Evolutionary conservation across 2,113 vertebrate genomes (phyloP).

Genomic region (Ptyas mucosa): DNA sequence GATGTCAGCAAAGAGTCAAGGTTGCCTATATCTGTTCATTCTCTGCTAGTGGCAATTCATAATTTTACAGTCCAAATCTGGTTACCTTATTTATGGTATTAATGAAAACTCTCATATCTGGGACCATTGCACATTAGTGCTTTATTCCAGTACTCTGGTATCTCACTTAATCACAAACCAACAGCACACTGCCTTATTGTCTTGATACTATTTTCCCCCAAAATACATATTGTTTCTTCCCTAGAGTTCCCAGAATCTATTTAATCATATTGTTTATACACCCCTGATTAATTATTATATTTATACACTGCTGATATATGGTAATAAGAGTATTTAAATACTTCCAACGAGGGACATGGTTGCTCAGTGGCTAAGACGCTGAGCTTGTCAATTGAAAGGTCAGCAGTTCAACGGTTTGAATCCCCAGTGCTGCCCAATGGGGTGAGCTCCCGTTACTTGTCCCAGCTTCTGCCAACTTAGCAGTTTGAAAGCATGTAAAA

Average conservation of each 20-base stretch:
- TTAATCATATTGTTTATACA: not conserved
- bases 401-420: too few relatives aligned
- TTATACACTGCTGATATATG: too few relatives aligned
- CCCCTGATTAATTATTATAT: too few relatives aligned
- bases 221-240: not conserved
- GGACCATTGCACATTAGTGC: not conserved
- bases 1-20: not conserved
- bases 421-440: too few relatives aligned
- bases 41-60: not conserved
- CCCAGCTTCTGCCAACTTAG: too few relatives aligned
- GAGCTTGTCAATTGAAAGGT: too few relatives aligned
- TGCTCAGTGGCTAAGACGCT: too few relatives aligned
- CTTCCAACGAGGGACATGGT: too few relatives aligned
- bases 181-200: not conserved
- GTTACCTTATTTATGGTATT: not conserved
- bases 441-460: too few relatives aligned
- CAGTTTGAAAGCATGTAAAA: too few relatives aligned
- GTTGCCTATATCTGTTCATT: not conserved
- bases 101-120: not conserved
- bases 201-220: not conserved
- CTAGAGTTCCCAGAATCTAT: not conserved
- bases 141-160: not conserved
- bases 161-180: not conserved
- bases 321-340: too few relatives aligned
- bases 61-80: not conserved